phyloP scores from a whole-genome alignment of 2,113 vertebrate species.

The Eulemur macaco region DNA sequence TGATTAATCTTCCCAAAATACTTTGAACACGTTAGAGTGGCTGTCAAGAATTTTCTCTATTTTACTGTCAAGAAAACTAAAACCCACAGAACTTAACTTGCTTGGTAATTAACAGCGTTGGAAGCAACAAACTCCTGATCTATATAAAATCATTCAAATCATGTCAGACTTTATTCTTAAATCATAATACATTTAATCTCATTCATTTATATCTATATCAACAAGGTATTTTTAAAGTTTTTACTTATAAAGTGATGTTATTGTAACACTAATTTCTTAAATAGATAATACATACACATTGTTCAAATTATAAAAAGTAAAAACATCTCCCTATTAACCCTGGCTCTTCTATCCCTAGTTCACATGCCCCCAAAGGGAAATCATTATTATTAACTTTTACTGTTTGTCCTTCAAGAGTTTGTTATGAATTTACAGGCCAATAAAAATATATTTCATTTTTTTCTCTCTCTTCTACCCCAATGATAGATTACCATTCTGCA shows the following conservation, averaged over 20 bases:
- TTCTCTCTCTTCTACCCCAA: background rate
- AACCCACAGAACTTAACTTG: background rate
- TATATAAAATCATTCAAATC: constrained; percentile 6
- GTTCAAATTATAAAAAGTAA: background rate
- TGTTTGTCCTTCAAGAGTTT: background rate
- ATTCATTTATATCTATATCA: background rate
- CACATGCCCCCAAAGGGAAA: background rate
- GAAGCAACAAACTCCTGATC: background rate
- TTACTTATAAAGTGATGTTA: background rate
- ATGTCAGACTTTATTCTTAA: background rate
- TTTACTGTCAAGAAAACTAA: constrained; percentile 42
- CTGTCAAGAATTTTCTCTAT: background rate
- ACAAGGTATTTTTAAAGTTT: background rate
- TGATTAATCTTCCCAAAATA: constrained; percentile 21
- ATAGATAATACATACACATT: background rate
- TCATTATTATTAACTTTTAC: background rate
- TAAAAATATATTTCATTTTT: background rate
- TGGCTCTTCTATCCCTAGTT: background rate
- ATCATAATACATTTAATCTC: constrained; percentile 3
- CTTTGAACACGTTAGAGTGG: background rate
- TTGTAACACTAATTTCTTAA: background rate
- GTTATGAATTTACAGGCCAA: background rate
- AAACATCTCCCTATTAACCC: background rate
- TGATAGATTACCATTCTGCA: background rate
- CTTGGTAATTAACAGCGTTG: background rate